Percentiles rank a stretch among this genome's conserved stretches.
Evolutionary conservation across 2,113 vertebrate species (phyloP).

Genomic region (Peucedramus taeniatus): DNA sequence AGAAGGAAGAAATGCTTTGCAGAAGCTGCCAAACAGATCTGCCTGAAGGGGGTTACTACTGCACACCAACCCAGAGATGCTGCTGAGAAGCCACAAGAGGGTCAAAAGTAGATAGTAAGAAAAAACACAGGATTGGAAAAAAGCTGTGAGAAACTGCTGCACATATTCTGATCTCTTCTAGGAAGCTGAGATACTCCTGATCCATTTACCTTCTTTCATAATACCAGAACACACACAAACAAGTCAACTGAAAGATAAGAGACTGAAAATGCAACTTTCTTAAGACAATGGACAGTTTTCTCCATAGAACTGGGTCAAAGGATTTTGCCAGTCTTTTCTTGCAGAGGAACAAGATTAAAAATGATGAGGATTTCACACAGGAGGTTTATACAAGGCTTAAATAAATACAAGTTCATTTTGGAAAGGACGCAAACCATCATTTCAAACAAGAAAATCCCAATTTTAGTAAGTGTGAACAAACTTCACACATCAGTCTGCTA

Average conservation of each 20-base stretch:
- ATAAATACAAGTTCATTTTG: background rate
- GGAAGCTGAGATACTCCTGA: background rate
- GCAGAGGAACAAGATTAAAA: background rate
- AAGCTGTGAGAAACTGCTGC: background rate
- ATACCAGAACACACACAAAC: background rate
- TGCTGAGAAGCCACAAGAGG: background rate
- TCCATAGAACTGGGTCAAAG: background rate
- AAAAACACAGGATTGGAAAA: background rate
- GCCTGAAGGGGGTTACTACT: background rate
- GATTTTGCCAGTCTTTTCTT: background rate
- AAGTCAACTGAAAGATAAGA: background rate
- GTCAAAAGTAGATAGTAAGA: background rate
- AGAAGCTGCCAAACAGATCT: background rate
- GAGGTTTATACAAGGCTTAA: background rate
- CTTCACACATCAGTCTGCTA: background rate
- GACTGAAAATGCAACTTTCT: background rate
- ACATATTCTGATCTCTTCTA: background rate
- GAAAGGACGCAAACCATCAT: background rate
- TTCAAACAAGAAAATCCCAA: background rate
- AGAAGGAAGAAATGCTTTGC: background rate
- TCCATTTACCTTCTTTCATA: background rate
- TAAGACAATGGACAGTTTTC: background rate
- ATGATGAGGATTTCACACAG: background rate
- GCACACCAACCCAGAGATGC: background rate
- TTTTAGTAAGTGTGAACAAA: background rate